Evolutionary conservation across 2,113 vertebrate genomes (phyloP).

Genomic region (Typhlomys cinereus): DNA sequence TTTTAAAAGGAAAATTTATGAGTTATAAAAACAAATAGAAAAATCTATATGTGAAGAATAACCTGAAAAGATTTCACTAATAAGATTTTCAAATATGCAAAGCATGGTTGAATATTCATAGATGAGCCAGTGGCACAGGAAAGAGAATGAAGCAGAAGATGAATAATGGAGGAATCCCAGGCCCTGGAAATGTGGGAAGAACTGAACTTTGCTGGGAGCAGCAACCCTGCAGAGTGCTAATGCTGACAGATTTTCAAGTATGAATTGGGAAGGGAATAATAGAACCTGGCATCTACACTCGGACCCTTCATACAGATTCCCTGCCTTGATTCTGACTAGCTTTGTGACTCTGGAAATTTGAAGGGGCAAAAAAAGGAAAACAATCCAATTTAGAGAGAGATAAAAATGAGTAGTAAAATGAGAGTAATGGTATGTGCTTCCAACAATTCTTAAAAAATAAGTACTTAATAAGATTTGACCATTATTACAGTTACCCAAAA

Average conservation of each 20-base stretch:
- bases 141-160: not conserved
- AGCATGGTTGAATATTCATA: slow-evolving; percentile 25
- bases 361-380: not conserved
- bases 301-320: not conserved
- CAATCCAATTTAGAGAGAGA: not conserved
- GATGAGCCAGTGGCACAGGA: not conserved
- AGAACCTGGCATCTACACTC: not conserved
- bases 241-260: not conserved
- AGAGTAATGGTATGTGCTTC: not conserved
- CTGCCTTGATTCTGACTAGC: not conserved
- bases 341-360: not conserved
- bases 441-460: not conserved
- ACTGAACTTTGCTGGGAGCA: not conserved
- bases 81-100: slow-evolving; percentile 29
- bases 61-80: not conserved
- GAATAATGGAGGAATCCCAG: slow-evolving; percentile 20
- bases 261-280: not conserved
- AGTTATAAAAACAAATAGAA: not conserved
- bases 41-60: not conserved
- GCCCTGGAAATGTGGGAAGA: not conserved
- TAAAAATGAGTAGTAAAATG: slow-evolving; percentile 18
- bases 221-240: not conserved
- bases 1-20: not conserved
- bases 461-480: not conserved
- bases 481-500: not conserved